Evolutionary conservation across 2,113 vertebrate species (phyloP).

Genomic region (Cygnus buccinator): DNA sequence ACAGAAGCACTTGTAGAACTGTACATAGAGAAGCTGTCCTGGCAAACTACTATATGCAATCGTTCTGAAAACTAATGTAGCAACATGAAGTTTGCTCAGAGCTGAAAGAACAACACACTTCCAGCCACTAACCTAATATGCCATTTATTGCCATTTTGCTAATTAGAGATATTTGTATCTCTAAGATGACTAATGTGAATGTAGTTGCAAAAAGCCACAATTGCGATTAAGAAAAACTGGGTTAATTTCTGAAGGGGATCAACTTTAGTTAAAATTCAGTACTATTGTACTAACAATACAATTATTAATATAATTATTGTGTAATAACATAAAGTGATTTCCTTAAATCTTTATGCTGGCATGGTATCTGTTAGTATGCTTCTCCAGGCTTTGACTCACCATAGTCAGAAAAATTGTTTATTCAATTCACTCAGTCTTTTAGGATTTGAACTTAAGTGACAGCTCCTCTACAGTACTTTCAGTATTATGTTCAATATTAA

Average conservation of each 20-base stretch:
- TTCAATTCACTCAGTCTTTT: background rate
- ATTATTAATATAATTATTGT: too few species aligned
- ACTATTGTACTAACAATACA: background rate
- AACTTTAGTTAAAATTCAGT: background rate
- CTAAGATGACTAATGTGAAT: background rate
- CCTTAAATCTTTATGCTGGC: conserved; percentile 31
- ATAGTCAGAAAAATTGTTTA: conserved; percentile 18
- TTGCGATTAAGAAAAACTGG: background rate
- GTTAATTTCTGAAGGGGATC: conserved; percentile 31
- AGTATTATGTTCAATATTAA: background rate
- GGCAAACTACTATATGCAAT: background rate
- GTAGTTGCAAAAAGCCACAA: conserved; percentile 6
- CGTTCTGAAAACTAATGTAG: conserved; percentile 4
- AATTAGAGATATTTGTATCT: conserved; percentile 16
- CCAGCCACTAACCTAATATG: background rate
- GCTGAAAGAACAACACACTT: background rate
- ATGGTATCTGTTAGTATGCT: conserved; percentile 22
- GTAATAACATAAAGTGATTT: conserved; percentile 18
- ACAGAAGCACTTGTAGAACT: conserved; percentile 60
- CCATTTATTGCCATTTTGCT: background rate
- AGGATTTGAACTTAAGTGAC: background rate
- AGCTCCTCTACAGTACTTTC: background rate
- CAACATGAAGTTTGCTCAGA: background rate
- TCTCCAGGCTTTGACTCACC: conserved; percentile 29
- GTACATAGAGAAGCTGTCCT: conserved; percentile 4